Base-by-base conservation (phyloP, 1,140 invertebrate species). In the Delia radicum region DNA sequence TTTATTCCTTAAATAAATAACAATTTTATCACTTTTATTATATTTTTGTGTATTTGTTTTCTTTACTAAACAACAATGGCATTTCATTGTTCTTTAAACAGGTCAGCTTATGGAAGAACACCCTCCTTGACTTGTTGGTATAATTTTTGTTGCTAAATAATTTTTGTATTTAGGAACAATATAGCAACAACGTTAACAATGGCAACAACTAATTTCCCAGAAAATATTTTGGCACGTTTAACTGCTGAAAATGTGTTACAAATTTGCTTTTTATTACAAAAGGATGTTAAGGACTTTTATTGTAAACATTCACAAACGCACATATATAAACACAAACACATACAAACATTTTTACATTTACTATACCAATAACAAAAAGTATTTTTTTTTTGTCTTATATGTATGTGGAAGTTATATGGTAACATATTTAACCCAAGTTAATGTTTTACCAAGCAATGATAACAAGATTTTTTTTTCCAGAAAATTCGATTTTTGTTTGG, bases 141-240 rank as follows among this genome's bases (percentile, higher is more conserved):
- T 5, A 55, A 5, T 55, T 55, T 55, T n/a, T n/a, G n/a, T n/a
- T n/a, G n/a, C 21, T 21, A 55, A 55, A 18, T 8, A 55, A 10
- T 18, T n/a, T n/a, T n/a, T n/a, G n/a, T n/a, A n/a, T n/a, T n/a
- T 5, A 10, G 18, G 48, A 55, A 55, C 48, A 55, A 55, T 21
- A 69, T 37, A 37, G 37, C 65, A 69, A 69, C 21, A 33, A 10
- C 65, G 37, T 13, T 6, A 28, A n/a, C 28, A 67, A 18, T 2
- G 18, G 63, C 63, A 67, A 67, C 29, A 69, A 69, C 65, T 69
- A 69, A 69, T 69, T 69, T 69, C 31, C 65, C 31, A 37, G 65
- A 69, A 69, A 69, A 69, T 33, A 69, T 37, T 69, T 69, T 69
- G 65, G 65, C 65, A 69, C 65, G 65, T 69, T 69, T 69, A 69